phyloP scores from a whole-genome alignment of 2,113 vertebrate species.

The Scomber colias region DNA sequence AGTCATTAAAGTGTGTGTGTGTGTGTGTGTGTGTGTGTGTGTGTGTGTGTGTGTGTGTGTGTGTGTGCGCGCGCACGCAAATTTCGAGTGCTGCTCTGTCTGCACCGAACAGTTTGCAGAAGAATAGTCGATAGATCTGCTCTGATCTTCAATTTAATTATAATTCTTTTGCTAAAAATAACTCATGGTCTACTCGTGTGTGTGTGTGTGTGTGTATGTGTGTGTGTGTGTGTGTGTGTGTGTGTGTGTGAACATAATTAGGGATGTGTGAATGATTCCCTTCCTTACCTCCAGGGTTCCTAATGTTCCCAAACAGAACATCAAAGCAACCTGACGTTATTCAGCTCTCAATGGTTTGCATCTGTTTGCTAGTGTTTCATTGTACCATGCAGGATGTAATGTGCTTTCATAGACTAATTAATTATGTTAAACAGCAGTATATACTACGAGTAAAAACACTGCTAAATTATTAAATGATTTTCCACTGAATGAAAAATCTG shows the following conservation, averaged over 20 bases:
- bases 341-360: background rate
- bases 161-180: slow-evolving; percentile 44
- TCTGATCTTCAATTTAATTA: slow-evolving; percentile 19
- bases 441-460: background rate
- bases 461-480: background rate
- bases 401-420: background rate
- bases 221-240: background rate
- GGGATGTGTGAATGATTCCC: background rate
- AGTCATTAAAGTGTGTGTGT: slow-evolving; percentile 12
- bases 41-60: no score
- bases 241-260: background rate
- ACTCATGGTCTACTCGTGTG: background rate
- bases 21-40: background rate
- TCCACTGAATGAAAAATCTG: background rate
- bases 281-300: background rate
- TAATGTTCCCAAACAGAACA: slow-evolving; percentile 3
- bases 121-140: slow-evolving; percentile 6
- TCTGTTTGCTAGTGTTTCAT: background rate
- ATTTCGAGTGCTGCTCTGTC: background rate
- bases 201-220: background rate
- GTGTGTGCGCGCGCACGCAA: background rate
- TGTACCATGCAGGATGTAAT: background rate
- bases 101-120: slow-evolving; percentile 23
- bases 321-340: background rate
- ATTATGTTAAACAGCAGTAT: background rate